Evolutionary conservation across 2,797 vertebrate genomes (phyloP), one percentile per base, ranked within the genome.

Genomic region (Salmo trutta): DNA sequence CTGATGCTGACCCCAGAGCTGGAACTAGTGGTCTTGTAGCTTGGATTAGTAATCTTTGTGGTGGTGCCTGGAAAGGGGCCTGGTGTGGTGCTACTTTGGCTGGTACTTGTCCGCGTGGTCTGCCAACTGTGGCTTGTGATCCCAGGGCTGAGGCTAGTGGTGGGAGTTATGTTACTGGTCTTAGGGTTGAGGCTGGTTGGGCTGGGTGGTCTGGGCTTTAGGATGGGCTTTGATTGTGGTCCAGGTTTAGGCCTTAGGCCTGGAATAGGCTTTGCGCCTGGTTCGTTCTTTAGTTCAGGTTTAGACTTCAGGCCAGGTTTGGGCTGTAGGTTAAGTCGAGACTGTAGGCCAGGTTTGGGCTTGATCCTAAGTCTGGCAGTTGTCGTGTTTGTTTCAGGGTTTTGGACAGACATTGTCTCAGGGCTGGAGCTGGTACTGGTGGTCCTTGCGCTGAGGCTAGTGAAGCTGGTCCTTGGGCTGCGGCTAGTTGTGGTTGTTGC

Each of bases 181-280:
- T 76, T 62, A 10, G 17, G 83, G 69, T 79, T 84, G 65, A 17
- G 3, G 71, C 31, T 73, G 41, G 41, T 89, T 74, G 62, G 71
- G 14, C 75, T 79, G n/a, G 73, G 77, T 62, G 6, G 21, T 80
- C 84, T 81, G 71, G 83, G 73, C 64, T 81, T 89, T 77, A 62
- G 77, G 84, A 36, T 80, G 69, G 78, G 54, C 80, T 78, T 78
- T 51, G 68, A 68, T 65, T 80, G 86, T 79, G 77, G 76, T 24
- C 65, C 56, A 15, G 47, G 24, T 27, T 51, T 53, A 24, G 47
- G 47, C 59, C 21, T 71, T 21, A 27, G 21, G 70, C 21, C 41
- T 51, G 21, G 41, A 24, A 52, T 15, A 52, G 47, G 12, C 14
- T 71, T 21, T 71, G n/a, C 14, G 1, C 7, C n/a, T 51, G 36